Base-by-base conservation (phyloP, 2,888 invertebrate species). In the Branchinecta sandiegonensis region DNA sequence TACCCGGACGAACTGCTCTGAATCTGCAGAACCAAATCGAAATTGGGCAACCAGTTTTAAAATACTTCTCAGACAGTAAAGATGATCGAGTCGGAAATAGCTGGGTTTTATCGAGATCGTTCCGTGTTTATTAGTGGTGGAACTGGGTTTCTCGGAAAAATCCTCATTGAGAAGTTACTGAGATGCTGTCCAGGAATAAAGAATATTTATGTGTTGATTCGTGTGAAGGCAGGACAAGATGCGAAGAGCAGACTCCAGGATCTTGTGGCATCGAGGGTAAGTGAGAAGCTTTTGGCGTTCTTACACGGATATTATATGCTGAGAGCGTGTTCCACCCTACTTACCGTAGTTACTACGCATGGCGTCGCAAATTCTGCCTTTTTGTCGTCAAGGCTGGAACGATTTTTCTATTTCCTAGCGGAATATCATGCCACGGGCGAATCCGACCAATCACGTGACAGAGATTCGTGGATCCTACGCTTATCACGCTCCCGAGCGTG, bases 31-130 rank as follows among this genome's bases (percentile, higher is more conserved):
- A 37, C 37, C 37, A 37, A 37, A 37, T 37, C 37, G 37, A 56
- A 56, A 13, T 56, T 56, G 23, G 11, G 63, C n/a, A 56, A 56
- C 14, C 23, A 56, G 63, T 56, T 17, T 17, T 56, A n/a, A 10
- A 56, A 56, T 23, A 56, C 10, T 17, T 17, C 14, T 23, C n/a
- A 9, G 8, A 11, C n/a, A 56, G 63, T 17, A n/a, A 56, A 56
- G 63, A 56, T 56, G 63, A 37, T 37, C 37, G 63, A 56, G 23
- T 56, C 63, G 8, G 63, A 56, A 56, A 56, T 56, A 11, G 63
- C 63, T 56, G 63, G 23, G 11, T 56, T 56, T 56, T 56, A 56
- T 23, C 63, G 63, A 17, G 63, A 56, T 56, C 63, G 63, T 9
- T 56, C 63, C 23, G 12, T 56, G 23, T 56, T 56, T 10, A 23